Evolutionary conservation across 2,888 invertebrate genomes (phyloP), one percentile per base, ranked within the genome.

Genomic region (Caenorhabditis angaria): DNA sequence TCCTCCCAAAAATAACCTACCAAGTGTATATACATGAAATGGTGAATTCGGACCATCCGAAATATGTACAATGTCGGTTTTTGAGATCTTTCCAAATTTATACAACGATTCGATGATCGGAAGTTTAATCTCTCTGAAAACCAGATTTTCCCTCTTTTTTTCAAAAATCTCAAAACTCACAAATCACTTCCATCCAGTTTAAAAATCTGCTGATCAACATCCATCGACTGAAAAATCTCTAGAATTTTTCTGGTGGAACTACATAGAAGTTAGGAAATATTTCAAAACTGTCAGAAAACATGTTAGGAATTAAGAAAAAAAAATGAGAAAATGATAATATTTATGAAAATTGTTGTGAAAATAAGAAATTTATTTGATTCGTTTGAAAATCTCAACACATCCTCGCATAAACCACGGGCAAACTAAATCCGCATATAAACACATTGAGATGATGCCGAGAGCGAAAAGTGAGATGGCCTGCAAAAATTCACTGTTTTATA

Each of bases 351-450:
- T 27, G 2, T 25, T 22, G 54, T 35, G 29, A 14, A 58, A 24
- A 50, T 57, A 12, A 50, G 27, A 41, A 47, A 50, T 50, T 24
- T 24, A 50, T 70, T 47, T 60, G 65, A 70, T 70, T 51, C 60
- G 32, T 22, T 61, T 60, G 25, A 70, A 70, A 20, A 70, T 53
- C 32, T 24, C 22, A 3, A 58, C 65, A 60, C 56, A 70, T 62
- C 65, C 65, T 32, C 61, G 62, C 55, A 70, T 70, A 29, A 62
- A 59, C 20, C 61, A 47, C 2, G 71, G 71, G 14, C 71, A 66
- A 3, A 63, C 67, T 48, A 71, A 29, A 20, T 71, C 71, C 22
- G 71, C 63, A 60, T 71, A 71, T 22, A 71, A 24, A n/a, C 63
- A 64, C 66, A 71, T 66, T 20, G 66, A 63, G 25, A 63, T 8